Base-by-base conservation (phyloP, 2,888 invertebrate species). In the Cephus runcator region DNA sequence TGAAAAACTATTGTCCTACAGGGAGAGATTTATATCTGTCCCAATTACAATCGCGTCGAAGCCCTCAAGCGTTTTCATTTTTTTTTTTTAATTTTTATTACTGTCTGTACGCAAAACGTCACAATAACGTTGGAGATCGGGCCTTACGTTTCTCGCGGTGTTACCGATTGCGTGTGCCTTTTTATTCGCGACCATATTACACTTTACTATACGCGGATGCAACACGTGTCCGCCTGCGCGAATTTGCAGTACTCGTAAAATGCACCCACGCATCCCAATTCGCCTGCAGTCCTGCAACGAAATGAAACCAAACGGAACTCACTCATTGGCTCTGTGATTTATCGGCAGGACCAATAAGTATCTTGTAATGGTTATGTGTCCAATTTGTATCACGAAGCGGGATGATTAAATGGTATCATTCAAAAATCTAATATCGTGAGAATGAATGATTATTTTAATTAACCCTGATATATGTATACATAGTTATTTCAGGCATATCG, bases 1-100 rank as follows among this genome's bases (percentile, higher is more conserved):
- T 85, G 89, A 89, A 90, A 89, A 89, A 89, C 89, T 88, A 91
- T 91, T 90, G 90, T 90, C 90, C 88, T 82, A 56, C 40, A 83
- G 86, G 84, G 85, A 81, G 85, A 89, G 90, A 91, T 90, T 91
- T 90, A 91, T 90, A 85, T 86, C 83, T 87, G 88, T 87, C 86
- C 90, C 90, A 90, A 91, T 91, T 91, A 91, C 89, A 86, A 83
- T 85, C 81, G 82, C 84, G 82, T 76, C 79, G 79, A 71, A 71
- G 71, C 30, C 71, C 71, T 71, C 31, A 71, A 71, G 31, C 33
- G 31, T 71, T 30, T 71, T 71, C 71, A n/a, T 33, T 33, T 3
- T 31, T 69, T 15, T 30, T 71, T 69, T 69, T 71, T 12, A 33
- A 12, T 2, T 33, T 71, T 71, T 71, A 56, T 56, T 23, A 56